phyloP scores from a whole-genome alignment of 2,888 invertebrate genomes.

The Allophyes oxyacanthae region DNA sequence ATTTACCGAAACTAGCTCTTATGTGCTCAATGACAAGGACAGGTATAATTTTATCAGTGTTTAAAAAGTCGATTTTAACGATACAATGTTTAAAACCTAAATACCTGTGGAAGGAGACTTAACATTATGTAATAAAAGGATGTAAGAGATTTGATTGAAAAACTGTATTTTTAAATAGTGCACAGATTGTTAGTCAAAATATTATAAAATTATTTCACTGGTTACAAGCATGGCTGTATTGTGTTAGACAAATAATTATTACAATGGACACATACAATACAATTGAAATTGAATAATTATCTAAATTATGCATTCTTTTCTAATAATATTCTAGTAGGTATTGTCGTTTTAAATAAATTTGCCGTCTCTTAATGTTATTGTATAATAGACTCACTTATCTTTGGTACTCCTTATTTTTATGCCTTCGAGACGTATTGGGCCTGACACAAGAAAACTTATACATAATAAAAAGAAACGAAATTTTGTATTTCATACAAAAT shows the following conservation, averaged over 20 bases:
- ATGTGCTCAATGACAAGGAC: no score
- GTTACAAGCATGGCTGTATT: conserved; percentile 8
- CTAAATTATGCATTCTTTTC: no score
- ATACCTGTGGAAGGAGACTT: no score
- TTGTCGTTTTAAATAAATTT: conserved; percentile 12
- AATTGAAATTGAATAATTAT: no score
- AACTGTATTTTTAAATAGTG: conserved; percentile 29
- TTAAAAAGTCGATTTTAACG: no score
- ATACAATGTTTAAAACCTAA: no score
- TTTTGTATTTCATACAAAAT: conserved; percentile 3
- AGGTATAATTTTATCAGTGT: no score
- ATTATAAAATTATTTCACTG: conserved; percentile 17
- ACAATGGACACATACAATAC: no score
- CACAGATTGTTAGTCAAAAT: conserved; percentile 9
- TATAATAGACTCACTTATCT: conserved; percentile 44
- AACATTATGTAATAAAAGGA: conserved; percentile 19
- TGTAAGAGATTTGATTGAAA: conserved; percentile 9
- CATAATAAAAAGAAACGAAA: conserved; percentile 3
- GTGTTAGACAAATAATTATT: no score
- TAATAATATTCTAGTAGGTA: no score
- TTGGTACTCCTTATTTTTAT: conserved; percentile 46
- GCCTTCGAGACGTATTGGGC: conserved; percentile 28
- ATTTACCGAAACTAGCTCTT: no score
- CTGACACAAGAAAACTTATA: conserved; percentile 11
- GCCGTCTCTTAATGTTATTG: conserved; percentile 3